Percentiles rank a stretch among this genome's conserved stretches.
These are phyloP conservation scores for Drosophila pseudoananassae DNA, from an alignment of 1,140 invertebrate species.

Conservation along the genomic window DNA sequence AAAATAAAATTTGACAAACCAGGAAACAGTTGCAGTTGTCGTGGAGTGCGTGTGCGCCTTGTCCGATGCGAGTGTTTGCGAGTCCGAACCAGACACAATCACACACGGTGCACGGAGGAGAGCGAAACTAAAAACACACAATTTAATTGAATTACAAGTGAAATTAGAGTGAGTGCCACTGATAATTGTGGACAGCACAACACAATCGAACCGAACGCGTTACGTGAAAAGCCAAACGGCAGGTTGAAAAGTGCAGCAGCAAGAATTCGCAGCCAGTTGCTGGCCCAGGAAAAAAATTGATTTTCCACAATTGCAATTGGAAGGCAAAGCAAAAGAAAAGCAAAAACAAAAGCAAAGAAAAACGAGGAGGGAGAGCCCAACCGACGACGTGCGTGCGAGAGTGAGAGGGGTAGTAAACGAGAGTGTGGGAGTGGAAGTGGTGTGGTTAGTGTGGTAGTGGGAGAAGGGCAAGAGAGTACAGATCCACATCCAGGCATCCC, in stretches of 20 bases:
- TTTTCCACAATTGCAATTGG: slow-evolving; percentile 78
- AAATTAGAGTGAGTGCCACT: slow-evolving; percentile 56
- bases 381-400: slow-evolving; percentile 24
- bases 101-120: slow-evolving; percentile 33
- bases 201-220: slow-evolving; percentile 15
- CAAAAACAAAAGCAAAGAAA: slow-evolving; percentile 52
- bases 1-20: slow-evolving; percentile 21
- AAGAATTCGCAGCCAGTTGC: slow-evolving; percentile 28
- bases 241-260: slow-evolving; percentile 20
- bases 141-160: slow-evolving; percentile 75
- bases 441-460: not conserved
- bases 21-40: slow-evolving; percentile 9
- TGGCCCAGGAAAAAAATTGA: slow-evolving; percentile 74
- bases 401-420: slow-evolving; percentile 21
- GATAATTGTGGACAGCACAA: slow-evolving; percentile 44
- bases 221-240: slow-evolving; percentile 43
- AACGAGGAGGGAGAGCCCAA: slow-evolving; percentile 27
- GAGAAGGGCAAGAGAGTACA: slow-evolving; percentile 29
- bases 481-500: slow-evolving; percentile 22
- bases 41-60: slow-evolving; percentile 27
- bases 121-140: slow-evolving; percentile 35
- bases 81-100: slow-evolving; percentile 26
- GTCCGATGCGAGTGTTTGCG: slow-evolving; percentile 31
- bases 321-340: slow-evolving; percentile 33
- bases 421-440: slow-evolving; percentile 14